Evolutionary conservation across 1,140 invertebrate species (phyloP), one percentile per base, ranked within the genome.

Genomic region (Pachyrhynchus sulphureomaculatus): DNA sequence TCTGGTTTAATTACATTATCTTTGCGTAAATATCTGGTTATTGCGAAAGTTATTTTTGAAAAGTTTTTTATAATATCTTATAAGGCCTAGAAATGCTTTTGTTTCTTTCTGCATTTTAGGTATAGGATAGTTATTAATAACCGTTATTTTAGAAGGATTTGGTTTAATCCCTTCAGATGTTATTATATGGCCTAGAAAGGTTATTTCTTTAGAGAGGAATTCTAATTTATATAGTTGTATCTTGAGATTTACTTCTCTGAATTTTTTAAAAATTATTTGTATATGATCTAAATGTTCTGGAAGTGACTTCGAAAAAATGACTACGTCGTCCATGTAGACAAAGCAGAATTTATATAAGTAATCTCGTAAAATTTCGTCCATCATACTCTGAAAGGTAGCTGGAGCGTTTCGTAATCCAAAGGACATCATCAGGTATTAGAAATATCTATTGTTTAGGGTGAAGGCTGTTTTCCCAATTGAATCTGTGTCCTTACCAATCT

Each of bases 391-490:
- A 61, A 81, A 80, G 6, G 77, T 78, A 0, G 71, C 68, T 2
- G 78, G 76, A 0, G 75, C 73, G 39, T 76, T 78, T 41, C 72
- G 72, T 1, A 79, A 49, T 0, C 78, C 78, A 58, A 77, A 79
- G 1, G 77, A 75, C 74, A 80, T 76, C 42, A 75, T 44, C 2
- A 61, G 26, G 44, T 76, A 80, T 56, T 75, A 70, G 32, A 72
- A 77, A 63, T 76, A 70, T 0, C 73, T 75, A 34, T 67, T 54
- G 33, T 69, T 39, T 23, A 64, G 68, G 6, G 59, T 66, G 67
- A 83, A 82, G 0, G 78, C 79, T 0, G 80, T 83, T 71, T 81
- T 83, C 4, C 71, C 58, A 4, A 65, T 72, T 42, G 72, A 70
- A 0, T 59, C 33, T 23, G 63, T 42, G 4, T 76, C 68, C 2